Base-by-base conservation (phyloP, 2,797 vertebrate species). In the Pangasius macronema region DNA sequence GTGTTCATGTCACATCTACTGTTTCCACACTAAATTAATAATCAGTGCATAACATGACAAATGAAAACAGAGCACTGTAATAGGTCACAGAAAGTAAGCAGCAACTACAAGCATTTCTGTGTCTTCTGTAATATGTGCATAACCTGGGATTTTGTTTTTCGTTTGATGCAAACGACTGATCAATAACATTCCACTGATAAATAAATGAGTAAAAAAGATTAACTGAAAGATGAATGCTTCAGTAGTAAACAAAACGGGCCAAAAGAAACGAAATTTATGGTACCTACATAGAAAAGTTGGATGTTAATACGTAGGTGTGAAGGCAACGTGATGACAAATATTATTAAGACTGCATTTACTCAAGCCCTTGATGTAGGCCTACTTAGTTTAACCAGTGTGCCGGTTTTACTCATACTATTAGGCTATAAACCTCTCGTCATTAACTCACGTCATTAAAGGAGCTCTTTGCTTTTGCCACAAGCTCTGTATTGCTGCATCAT, bases 401-500 rank as follows among this genome's bases (percentile, higher is more conserved):
- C 5, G 16, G 9, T 18, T 65, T 65, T 33, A 5, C 33, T 51
- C 18, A 59, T 27, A 39, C 59, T 59, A 39, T 70, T 80, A 42
- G 42, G 42, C 42, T 42, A 33, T 80, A 51, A 80, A 70, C 53
- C 13, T 63, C n/a, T 80, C 46, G 24, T 73, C 55, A 59, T 67
- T 53, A 84, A 84, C 61, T 68, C 11, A n/a, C n/a, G 46, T 46
- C 39, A n/a, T 67, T 82, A 70, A 87, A 30, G 27, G 46, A 80
- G 81, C 63, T 83, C 27, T 75, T 20, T 79, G n/a, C 42, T 65
- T 82, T 59, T 87, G 68, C 61, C 51, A 82, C 76, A 84, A 84
- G 83, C 63, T 42, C 61, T 77, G 68, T 82, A 59, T 81, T 80
- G 33, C 53, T 57, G 2, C 55, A 88, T 83, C 81, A 88, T 89